Evolutionary conservation across 2,888 invertebrate genomes (phyloP).

Genomic region (Hirudinaria manillensis): DNA sequence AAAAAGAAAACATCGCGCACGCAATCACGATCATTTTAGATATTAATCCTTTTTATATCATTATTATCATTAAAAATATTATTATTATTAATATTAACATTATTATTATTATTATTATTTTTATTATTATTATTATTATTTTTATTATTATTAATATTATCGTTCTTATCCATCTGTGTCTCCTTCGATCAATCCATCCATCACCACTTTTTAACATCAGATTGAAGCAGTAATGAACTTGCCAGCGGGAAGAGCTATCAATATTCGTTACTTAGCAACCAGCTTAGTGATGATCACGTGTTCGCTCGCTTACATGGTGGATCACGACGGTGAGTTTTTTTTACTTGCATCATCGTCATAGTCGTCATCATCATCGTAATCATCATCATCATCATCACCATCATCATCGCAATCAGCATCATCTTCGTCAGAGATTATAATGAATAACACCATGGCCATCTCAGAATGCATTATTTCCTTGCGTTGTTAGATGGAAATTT

Average conservation of each 20-base stretch:
- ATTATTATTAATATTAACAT: constrained; percentile 14
- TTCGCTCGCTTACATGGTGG: constrained; percentile 1
- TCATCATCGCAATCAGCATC: constrained; percentile 25
- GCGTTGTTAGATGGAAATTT: no score
- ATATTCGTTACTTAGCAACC: constrained; percentile 12
- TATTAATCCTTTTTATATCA: constrained; percentile 9
- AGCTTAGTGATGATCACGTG: constrained; percentile 5
- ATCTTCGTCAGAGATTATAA: constrained; percentile 1
- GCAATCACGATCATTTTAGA: neutral
- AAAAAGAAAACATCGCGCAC: no score
- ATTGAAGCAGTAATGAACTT: constrained; percentile 17
- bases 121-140: constrained; percentile 20
- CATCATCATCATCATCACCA: constrained; percentile 19
- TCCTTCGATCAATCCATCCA: constrained; percentile 26
- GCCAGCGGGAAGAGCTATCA: neutral
- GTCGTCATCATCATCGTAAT: constrained; percentile 19
- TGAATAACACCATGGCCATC: neutral
- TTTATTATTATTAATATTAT: constrained; percentile 13
- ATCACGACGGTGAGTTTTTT: constrained; percentile 4
- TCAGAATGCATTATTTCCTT: no score
- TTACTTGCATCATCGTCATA: constrained; percentile 8
- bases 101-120: constrained; percentile 14
- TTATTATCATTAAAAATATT: constrained; percentile 17
- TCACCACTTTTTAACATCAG: constrained; percentile 5
- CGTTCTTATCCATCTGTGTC: neutral